These are phyloP conservation scores for Mesocentrotus franciscanus DNA, from an alignment of 53 echinoderm and acorn worm species.

Conservation along the genomic window DNA sequence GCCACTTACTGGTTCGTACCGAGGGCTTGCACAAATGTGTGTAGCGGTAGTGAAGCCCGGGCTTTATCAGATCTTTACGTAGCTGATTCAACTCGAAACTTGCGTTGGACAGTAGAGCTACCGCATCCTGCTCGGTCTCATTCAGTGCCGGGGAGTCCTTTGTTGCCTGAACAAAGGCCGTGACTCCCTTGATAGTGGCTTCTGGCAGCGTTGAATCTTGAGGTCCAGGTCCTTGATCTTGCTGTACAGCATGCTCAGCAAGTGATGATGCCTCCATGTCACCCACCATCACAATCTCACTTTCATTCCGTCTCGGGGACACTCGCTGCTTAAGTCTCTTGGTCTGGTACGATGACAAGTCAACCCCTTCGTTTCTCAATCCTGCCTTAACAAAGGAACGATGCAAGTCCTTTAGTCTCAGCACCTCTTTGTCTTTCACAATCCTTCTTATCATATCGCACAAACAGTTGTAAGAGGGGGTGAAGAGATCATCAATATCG, in stretches of 20 bases:
- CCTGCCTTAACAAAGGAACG: neutral
- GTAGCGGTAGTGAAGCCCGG: too few relatives aligned
- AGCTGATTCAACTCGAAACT: too few relatives aligned
- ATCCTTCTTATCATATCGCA: neutral
- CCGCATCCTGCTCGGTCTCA: too few relatives aligned
- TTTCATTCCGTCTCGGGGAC: neutral
- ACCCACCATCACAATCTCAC: neutral
- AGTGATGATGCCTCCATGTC: neutral
- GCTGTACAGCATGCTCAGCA: slow-evolving; percentile 21
- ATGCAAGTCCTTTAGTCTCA: neutral
- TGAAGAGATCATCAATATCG: neutral
- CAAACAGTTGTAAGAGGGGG: neutral
- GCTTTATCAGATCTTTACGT: too few relatives aligned
- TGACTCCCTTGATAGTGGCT: too few relatives aligned
- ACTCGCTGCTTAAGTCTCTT: neutral
- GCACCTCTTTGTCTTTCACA: neutral
- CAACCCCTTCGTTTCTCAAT: neutral
- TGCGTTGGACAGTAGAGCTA: too few relatives aligned
- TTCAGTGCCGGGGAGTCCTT: too few relatives aligned
- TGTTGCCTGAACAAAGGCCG: too few relatives aligned
- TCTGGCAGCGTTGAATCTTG: too few relatives aligned
- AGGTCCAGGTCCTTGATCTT: neutral
- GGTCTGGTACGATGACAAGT: neutral
- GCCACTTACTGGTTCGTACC: too few relatives aligned
- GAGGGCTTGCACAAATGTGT: too few relatives aligned